phyloP scores from a whole-genome alignment of 2,888 invertebrate species.

The Nymphalis urticae region DNA sequence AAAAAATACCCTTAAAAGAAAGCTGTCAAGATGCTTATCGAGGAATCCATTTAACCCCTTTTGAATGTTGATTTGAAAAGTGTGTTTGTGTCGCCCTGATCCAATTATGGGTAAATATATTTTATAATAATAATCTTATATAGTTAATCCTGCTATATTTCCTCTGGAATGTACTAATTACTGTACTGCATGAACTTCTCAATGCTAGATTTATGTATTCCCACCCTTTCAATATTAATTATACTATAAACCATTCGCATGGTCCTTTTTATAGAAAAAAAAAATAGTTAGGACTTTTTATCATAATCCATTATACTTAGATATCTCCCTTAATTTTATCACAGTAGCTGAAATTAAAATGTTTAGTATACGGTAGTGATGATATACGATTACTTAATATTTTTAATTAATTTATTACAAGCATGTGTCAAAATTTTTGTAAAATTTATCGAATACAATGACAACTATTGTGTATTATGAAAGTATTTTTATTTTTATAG shows the following conservation, averaged over 20 bases:
- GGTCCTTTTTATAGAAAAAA: conserved; percentile 49
- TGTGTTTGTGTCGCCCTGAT: conserved; percentile 79
- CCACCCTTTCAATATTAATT: conserved; percentile 52
- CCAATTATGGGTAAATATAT: conserved; percentile 79
- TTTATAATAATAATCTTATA: conserved; percentile 71
- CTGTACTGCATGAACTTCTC: conserved; percentile 65
- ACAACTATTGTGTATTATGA: conserved; percentile 11
- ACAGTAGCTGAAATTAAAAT: conserved; percentile 19
- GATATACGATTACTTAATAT: not conserved
- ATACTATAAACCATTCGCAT: conserved; percentile 63
- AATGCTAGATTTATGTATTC: conserved; percentile 60
- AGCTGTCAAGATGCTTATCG: conserved; percentile 81
- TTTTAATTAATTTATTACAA: conserved; percentile 12
- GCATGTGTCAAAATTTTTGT: conserved; percentile 17
- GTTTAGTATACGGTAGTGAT: conserved; percentile 24
- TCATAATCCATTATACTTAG: conserved; percentile 16
- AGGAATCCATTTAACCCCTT: conserved; percentile 62
- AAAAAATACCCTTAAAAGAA: conserved; percentile 45
- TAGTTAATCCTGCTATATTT: conserved; percentile 73
- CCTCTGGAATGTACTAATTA: conserved; percentile 78
- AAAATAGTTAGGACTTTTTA: conserved; percentile 29
- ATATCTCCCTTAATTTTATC: conserved; percentile 20
- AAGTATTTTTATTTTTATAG: conserved; percentile 11
- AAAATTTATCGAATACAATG: conserved; percentile 16
- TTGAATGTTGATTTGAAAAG: conserved; percentile 69